phyloP scores from a whole-genome alignment of 2,113 vertebrate genomes.

The Sinocyclocheilus maitianheensis region DNA sequence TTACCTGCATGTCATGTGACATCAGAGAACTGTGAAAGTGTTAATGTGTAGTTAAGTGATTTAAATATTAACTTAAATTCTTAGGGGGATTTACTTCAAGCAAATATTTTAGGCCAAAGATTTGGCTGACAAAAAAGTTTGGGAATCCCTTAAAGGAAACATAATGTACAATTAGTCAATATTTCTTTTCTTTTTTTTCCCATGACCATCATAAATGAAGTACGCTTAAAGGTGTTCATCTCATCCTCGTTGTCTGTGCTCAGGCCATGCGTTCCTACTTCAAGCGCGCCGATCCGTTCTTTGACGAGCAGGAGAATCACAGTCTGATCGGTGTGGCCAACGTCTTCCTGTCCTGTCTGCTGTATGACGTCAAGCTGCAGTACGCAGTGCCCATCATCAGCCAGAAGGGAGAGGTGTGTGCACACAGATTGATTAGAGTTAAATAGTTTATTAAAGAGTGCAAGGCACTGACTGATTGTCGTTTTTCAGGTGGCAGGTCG shows the following conservation, averaged over 20 bases:
- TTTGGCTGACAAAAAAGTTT: no score
- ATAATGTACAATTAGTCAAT: no score
- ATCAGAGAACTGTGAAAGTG: no score
- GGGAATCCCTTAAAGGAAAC: no score
- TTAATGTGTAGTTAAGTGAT: no score
- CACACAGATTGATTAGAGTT: background rate
- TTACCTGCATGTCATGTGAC: no score
- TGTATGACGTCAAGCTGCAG: slow-evolving; percentile 87
- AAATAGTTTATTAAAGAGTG: no score
- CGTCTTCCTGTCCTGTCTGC: slow-evolving; percentile 91
- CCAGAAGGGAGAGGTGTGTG: slow-evolving; percentile 93
- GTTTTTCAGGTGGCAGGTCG: slow-evolving; percentile 86
- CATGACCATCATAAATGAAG: background rate
- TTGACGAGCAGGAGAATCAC: slow-evolving; percentile 94
- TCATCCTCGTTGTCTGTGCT: background rate
- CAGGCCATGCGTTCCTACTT: slow-evolving; percentile 89
- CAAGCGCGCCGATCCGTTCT: slow-evolving; percentile 90
- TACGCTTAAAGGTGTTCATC: background rate
- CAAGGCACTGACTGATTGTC: background rate
- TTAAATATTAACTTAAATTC: no score
- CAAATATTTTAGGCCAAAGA: no score
- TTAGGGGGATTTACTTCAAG: no score
- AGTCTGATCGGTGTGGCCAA: slow-evolving; percentile 95
- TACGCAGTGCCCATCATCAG: slow-evolving; percentile 95
- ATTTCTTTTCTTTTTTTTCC: no score